Conservation (phyloP, 2,113 vertebrate species). For the Dromas ardeola region DNA sequence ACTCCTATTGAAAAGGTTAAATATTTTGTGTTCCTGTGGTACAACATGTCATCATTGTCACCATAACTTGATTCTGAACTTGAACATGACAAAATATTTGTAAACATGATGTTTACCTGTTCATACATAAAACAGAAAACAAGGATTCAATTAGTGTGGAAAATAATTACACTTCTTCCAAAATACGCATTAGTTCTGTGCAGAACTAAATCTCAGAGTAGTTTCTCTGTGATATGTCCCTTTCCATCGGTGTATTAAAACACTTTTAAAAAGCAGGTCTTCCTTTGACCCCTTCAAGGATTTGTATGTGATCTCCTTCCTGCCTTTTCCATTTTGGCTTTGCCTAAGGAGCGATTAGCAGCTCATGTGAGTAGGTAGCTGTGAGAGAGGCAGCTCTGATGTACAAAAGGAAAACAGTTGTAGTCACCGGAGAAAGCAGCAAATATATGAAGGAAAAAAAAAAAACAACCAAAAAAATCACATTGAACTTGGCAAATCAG, state of each 20-base stretch:
- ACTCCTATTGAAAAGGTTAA: background rate
- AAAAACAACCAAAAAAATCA: background rate
- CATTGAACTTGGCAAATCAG: background rate
- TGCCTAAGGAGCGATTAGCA: background rate
- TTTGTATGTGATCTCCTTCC: background rate
- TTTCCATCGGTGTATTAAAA: background rate
- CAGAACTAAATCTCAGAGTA: background rate
- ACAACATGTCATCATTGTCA: background rate
- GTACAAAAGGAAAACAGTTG: background rate
- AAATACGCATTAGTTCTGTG: background rate
- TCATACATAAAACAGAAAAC: background rate
- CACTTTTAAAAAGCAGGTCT: background rate
- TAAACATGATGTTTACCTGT: background rate
- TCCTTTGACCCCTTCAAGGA: background rate
- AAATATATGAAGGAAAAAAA: background rate
- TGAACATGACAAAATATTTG: background rate
- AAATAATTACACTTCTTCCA: background rate
- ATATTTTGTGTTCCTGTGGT: background rate
- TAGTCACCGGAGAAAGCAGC: background rate
- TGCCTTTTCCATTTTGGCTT: background rate
- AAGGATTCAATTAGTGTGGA: background rate
- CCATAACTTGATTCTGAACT: background rate
- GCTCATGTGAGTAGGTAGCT: background rate
- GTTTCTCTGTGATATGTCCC: background rate
- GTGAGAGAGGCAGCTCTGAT: background rate